phyloP scores from a whole-genome alignment of 2,113 vertebrate species.

The Morone chrysops region DNA sequence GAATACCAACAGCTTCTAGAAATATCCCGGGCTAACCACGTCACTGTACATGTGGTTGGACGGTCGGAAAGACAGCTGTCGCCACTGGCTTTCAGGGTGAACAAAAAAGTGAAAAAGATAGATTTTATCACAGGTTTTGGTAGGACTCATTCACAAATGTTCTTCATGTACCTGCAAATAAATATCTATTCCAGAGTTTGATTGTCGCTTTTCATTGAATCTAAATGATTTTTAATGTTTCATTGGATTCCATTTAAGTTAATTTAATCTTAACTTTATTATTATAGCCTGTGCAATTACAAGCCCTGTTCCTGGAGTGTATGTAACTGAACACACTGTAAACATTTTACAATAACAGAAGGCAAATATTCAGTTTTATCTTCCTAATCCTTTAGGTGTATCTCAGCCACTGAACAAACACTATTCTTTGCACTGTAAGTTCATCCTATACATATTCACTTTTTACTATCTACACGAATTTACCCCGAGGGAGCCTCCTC shows the following conservation, averaged over 20 bases:
- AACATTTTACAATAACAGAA: neutral
- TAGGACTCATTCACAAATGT: constrained; percentile 25
- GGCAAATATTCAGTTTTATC: neutral
- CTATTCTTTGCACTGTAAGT: neutral
- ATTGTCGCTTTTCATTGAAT: neutral
- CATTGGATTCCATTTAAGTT: neutral
- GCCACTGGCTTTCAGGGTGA: constrained; percentile 45
- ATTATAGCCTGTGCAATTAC: neutral
- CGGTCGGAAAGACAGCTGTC: constrained; percentile 67
- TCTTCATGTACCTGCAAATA: neutral
- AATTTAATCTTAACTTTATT: neutral
- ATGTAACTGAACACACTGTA: neutral
- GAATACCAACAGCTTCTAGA: constrained; percentile 70
- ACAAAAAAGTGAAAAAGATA: constrained; percentile 47
- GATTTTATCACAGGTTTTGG: constrained; percentile 17
- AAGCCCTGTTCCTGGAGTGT: neutral
- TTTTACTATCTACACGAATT: neutral
- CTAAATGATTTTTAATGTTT: neutral
- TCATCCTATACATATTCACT: neutral
- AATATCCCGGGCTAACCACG: constrained; percentile 63
- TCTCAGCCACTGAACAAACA: constrained; percentile 6
- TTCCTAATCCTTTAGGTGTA: neutral
- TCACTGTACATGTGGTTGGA: constrained; percentile 61
- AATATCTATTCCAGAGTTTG: neutral
- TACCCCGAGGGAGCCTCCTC: neutral